Percentiles rank a stretch among this genome's conserved stretches.
Conservation (phyloP, 1,140 invertebrate species). For the Rhopalosiphum padi region DNA sequence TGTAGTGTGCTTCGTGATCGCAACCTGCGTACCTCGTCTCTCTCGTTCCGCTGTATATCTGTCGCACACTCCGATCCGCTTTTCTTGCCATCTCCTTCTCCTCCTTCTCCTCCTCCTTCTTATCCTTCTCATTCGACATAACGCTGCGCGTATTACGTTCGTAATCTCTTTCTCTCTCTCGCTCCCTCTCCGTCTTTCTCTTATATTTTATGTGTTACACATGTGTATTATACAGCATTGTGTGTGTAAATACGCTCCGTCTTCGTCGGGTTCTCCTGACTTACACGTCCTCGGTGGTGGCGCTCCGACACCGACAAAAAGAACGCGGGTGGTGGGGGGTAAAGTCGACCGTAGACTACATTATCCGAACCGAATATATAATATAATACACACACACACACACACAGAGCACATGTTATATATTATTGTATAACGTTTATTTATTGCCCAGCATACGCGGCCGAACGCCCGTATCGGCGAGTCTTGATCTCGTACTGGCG, state of each 20-base stretch:
- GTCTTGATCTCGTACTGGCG: constrained; percentile 52
- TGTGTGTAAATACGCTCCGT: neutral
- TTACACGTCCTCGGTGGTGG: neutral
- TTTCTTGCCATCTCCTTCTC: neutral
- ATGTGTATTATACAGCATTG: neutral
- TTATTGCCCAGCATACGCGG: constrained; percentile 31
- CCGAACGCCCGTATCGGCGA: neutral
- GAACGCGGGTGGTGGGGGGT: neutral
- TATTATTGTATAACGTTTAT: constrained; percentile 35
- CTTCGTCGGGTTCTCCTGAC: neutral
- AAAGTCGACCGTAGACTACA: neutral
- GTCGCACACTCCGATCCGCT: neutral
- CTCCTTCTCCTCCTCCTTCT: no score
- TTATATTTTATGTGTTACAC: neutral
- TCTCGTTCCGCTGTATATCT: neutral
- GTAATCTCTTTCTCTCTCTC: neutral
- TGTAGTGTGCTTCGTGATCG: constrained; percentile 33
- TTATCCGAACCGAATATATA: neutral
- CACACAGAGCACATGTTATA: neutral
- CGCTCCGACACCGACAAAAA: constrained; percentile 48
- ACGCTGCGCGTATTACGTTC: neutral
- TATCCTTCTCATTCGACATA: neutral
- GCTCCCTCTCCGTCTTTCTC: neutral
- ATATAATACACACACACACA: neutral
- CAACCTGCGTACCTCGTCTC: constrained; percentile 6